Percentiles rank a stretch among this genome's conserved stretches.
Conservation (phyloP, 2,113 vertebrate species). For the Dipodomys merriami region DNA sequence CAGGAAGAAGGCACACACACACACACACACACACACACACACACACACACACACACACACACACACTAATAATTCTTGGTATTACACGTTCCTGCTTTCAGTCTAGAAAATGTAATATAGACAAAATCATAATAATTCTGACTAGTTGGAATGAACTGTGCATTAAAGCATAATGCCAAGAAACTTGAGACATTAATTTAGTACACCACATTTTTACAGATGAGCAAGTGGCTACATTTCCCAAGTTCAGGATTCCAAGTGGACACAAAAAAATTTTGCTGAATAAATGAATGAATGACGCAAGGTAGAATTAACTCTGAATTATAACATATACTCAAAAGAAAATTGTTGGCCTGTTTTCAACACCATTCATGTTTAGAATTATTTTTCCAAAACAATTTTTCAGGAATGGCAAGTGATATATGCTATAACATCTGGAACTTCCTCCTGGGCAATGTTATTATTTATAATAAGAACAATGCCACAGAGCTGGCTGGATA, state of each 20-base stretch:
- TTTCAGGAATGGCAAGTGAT: background rate
- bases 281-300: background rate
- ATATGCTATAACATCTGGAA: background rate
- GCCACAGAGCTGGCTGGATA: background rate
- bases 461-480: background rate
- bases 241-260: background rate
- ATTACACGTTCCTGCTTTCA: background rate
- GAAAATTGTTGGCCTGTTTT: background rate
- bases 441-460: background rate
- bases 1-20: no score
- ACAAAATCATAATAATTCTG: background rate
- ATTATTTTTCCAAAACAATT: background rate
- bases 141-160: background rate
- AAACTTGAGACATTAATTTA: background rate
- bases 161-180: background rate
- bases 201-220: background rate
- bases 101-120: background rate
- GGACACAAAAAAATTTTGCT: background rate
- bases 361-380: background rate
- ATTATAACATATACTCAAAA: constrained; percentile 3
- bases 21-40: no score
- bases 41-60: no score
- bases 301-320: background rate
- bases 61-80: no score
- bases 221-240: constrained; percentile 5